Percentiles rank a stretch among this genome's conserved stretches.
phyloP scores from a whole-genome alignment of 2,888 invertebrate species.

The Macrophya alboannulata region DNA sequence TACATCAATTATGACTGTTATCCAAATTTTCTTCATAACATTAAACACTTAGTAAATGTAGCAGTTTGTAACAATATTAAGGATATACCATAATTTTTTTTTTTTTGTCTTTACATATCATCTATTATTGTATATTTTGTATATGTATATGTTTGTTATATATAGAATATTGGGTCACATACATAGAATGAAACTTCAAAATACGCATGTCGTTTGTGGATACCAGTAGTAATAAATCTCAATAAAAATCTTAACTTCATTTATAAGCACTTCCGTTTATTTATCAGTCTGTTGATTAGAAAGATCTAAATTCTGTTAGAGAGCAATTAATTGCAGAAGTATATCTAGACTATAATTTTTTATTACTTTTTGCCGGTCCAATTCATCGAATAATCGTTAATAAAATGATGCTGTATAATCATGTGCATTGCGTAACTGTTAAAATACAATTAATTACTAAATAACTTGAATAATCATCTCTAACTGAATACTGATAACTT shows the following conservation, averaged over 20 bases:
- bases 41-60: slow-evolving; percentile 52
- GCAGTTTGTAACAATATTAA: slow-evolving; percentile 48
- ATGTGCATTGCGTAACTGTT: slow-evolving; percentile 3
- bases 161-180: slow-evolving; percentile 24
- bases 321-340: slow-evolving; percentile 18
- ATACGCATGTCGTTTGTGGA: slow-evolving; percentile 53
- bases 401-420: neutral
- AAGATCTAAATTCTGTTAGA: slow-evolving; percentile 24
- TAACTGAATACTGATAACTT: slow-evolving; percentile 46
- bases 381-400: slow-evolving; percentile 10
- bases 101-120: slow-evolving; percentile 17
- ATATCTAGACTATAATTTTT: neutral
- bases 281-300: slow-evolving; percentile 5
- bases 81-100: slow-evolving; percentile 36
- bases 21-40: slow-evolving; percentile 39
- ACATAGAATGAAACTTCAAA: slow-evolving; percentile 60
- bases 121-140: slow-evolving; percentile 34
- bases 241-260: slow-evolving; percentile 10
- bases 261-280: slow-evolving; percentile 30
- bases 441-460: slow-evolving; percentile 44
- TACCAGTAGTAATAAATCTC: slow-evolving; percentile 60
- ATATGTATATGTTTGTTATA: neutral
- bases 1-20: slow-evolving; percentile 44
- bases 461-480: slow-evolving; percentile 47
- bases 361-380: slow-evolving; percentile 6